These are phyloP conservation scores for Botrylloides violaceus DNA, from an alignment of 23 tunicate genomes.

Conservation along the genomic window DNA sequence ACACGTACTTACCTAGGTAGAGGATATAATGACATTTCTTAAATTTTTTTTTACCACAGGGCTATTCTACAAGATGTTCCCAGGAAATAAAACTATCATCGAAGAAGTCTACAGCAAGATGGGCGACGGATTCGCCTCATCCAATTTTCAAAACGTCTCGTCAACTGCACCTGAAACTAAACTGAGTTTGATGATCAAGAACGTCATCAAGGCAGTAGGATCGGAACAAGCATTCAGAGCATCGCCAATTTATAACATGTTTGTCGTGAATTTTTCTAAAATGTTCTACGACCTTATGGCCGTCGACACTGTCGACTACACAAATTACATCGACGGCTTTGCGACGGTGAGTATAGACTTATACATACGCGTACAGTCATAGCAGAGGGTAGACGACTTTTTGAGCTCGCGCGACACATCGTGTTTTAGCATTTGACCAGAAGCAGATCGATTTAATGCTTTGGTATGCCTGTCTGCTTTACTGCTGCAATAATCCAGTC, in stretches of 20 bases:
- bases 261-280: slow-evolving; percentile 7
- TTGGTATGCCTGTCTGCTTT: too few species aligned
- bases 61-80: not conserved
- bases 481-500: too few species aligned
- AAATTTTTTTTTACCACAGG: too few species aligned
- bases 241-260: not conserved
- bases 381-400: too few species aligned
- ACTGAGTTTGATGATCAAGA: not conserved
- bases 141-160: not conserved
- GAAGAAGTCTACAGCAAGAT: slow-evolving; percentile 2
- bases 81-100: not conserved
- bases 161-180: not conserved
- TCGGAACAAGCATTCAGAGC: too few species aligned
- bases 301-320: not conserved
- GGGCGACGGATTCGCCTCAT: slow-evolving; percentile 1
- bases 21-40: too few species aligned
- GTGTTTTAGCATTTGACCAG: too few species aligned
- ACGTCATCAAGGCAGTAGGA: not conserved
- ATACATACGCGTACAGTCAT: too few species aligned
- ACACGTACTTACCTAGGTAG: too few species aligned
- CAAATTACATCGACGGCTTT: not conserved
- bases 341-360: not conserved
- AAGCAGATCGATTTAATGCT: too few species aligned
- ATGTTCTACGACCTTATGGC: slow-evolving; percentile 13
- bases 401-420: too few species aligned